These are phyloP conservation scores for Fratercula arctica DNA, from an alignment of 2,797 vertebrate genomes.

Conservation along the genomic window DNA sequence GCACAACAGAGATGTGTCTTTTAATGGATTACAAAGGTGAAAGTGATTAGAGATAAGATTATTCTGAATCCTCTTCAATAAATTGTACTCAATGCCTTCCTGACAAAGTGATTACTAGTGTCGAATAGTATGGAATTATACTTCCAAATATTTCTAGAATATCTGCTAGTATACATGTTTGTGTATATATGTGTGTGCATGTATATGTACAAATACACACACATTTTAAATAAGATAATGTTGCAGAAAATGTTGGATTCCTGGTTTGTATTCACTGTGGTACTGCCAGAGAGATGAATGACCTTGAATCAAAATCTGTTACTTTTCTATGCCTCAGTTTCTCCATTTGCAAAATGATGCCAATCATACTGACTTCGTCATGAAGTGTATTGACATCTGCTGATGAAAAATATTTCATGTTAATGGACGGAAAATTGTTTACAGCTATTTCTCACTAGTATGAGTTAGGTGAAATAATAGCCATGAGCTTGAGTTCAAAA, in stretches of 20 bases:
- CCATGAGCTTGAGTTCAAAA: not conserved
- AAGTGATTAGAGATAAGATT: slow-evolving; percentile 20
- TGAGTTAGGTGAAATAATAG: not conserved
- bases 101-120: not conserved
- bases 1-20: not conserved
- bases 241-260: not conserved
- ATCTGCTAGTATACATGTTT: not conserved
- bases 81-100: not conserved
- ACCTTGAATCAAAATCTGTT: not conserved
- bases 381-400: not conserved
- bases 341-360: not conserved
- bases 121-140: not conserved
- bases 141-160: not conserved
- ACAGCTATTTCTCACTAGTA: not conserved
- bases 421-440: not conserved
- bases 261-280: not conserved
- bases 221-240: not conserved
- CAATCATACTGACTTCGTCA: not conserved
- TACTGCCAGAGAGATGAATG: not conserved
- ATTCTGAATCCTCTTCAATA: not conserved
- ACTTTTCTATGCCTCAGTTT: not conserved
- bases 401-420: not conserved
- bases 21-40: slow-evolving; percentile 8
- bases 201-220: not conserved
- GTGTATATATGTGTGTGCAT: not conserved